Evolutionary conservation across 2,888 invertebrate species (phyloP).

Genomic region (Vanessa cardui): DNA sequence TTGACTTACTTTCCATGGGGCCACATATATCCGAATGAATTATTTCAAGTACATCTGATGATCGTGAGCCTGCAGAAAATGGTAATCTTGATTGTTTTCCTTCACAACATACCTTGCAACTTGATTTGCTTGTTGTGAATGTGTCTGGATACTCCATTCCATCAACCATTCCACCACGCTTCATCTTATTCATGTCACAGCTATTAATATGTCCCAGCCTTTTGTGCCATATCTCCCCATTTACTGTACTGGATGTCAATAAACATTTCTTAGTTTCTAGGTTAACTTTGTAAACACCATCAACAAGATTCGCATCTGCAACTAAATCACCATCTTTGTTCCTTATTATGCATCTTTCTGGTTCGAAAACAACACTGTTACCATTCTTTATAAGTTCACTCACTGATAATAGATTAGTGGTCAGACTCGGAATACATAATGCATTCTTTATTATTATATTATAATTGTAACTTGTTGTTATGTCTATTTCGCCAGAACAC

Average conservation of each 20-base stretch:
- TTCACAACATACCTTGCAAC: slow-evolving; percentile 38
- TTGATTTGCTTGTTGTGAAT: slow-evolving; percentile 26
- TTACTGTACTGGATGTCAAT: neutral
- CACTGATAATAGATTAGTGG: no score
- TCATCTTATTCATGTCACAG: slow-evolving; percentile 38
- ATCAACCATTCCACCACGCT: slow-evolving; percentile 39
- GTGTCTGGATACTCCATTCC: slow-evolving; percentile 38
- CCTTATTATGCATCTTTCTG: neutral
- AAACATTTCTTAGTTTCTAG: neutral
- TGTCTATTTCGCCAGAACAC: neutral
- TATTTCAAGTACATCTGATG: slow-evolving; percentile 25
- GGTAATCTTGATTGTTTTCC: slow-evolving; percentile 38
- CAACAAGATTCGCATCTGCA: slow-evolving; percentile 10
- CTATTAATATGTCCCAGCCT: slow-evolving; percentile 13
- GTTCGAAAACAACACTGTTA: neutral
- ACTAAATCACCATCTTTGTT: slow-evolving; percentile 6
- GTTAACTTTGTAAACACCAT: neutral
- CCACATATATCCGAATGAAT: slow-evolving; percentile 36
- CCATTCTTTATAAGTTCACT: slow-evolving; percentile 34
- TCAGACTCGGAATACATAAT: slow-evolving; percentile 39
- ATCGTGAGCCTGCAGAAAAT: slow-evolving; percentile 24
- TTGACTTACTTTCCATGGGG: no score
- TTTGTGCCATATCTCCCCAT: neutral
- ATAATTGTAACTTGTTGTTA: slow-evolving; percentile 12
- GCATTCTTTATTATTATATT: slow-evolving; percentile 33